These are phyloP conservation scores for Danio kyathit DNA, from an alignment of 2,797 vertebrate species.

Conservation along the genomic window DNA sequence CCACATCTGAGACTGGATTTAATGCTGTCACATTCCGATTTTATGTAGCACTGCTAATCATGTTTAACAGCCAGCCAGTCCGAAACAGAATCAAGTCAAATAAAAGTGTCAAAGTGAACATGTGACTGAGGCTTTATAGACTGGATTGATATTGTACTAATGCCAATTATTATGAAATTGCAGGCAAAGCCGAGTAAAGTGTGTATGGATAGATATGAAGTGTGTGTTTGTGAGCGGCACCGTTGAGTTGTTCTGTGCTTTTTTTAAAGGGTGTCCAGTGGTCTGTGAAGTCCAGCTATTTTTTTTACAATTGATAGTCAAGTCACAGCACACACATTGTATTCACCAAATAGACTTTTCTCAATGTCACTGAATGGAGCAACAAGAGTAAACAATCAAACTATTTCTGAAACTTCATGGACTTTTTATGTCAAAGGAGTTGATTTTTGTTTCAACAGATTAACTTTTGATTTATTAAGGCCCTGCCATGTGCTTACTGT, in stretches of 20 bases:
- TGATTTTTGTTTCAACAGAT: not conserved
- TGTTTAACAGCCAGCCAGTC: conserved; percentile 8
- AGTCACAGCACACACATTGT: conserved; percentile 30
- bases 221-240: not conserved
- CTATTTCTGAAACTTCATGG: not conserved
- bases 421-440: not conserved
- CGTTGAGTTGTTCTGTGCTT: conserved; percentile 1
- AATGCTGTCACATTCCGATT: conserved; percentile 18
- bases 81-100: conserved; percentile 4
- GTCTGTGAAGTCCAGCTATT: conserved; percentile 30
- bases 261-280: conserved; percentile 13
- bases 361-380: conserved; percentile 14
- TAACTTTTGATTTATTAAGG: not conserved
- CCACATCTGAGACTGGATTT: conserved; percentile 17
- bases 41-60: conserved; percentile 21
- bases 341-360: conserved; percentile 20
- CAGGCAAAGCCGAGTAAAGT: not conserved
- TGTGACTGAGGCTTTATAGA: not conserved
- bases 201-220: not conserved
- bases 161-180: not conserved
- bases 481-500: not conserved
- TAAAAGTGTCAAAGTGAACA: conserved; percentile 1
- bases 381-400: not conserved
- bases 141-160: not conserved
- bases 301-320: conserved; percentile 37